Base-by-base conservation (phyloP, 1,140 invertebrate genomes). In the Magallana ariakensis region DNA sequence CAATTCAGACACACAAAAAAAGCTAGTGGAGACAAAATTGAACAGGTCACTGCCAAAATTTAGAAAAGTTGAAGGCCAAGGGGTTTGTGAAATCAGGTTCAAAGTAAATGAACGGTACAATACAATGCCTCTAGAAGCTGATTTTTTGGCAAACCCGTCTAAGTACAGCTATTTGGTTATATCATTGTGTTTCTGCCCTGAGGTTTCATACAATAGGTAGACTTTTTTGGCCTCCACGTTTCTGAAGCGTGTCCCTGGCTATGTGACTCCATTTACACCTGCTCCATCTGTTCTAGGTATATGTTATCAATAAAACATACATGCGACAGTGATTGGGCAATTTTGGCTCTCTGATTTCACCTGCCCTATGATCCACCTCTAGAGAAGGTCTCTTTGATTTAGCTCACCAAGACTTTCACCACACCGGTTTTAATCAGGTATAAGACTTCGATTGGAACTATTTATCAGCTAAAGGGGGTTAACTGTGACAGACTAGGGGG, bases 391-490 rank as follows among this genome's bases (percentile, higher is more conserved):
- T 19, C 66, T 75, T 75, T 75, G 66, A 75, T 75, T 33, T 75
- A 26, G 66, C 66, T 26, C 5, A 75, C 22, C 22, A 75, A 26
- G 66, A 75, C 66, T 75, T 75, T 75, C 66, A 75, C 66, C 66
- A 75, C 15, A 60, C 66, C 22, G 22, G 33, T 46, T 75, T 75
- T 75, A 75, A 75, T 75, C 66, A 75, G 66, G 26, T 26, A 26
- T 75, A 75, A 75, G 66, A 26, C 66, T 26, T 26, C 33, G 22
- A 11, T 26, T 33, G 19, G 19, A 26, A 11, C 19, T 33, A 75
- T 75, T 75, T 75, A 75, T 75, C 66, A 75, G 15, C 66, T 75
- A 75, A 62, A 75, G 66, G 66, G 66, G 66, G 66, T 75, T 75
- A 75, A 75, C 66, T 75, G 66, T 75, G 66, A 75, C 66, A 75